Evolutionary conservation across 1,140 invertebrate genomes (phyloP).

Genomic region (Leptonema lineaticorne): DNA sequence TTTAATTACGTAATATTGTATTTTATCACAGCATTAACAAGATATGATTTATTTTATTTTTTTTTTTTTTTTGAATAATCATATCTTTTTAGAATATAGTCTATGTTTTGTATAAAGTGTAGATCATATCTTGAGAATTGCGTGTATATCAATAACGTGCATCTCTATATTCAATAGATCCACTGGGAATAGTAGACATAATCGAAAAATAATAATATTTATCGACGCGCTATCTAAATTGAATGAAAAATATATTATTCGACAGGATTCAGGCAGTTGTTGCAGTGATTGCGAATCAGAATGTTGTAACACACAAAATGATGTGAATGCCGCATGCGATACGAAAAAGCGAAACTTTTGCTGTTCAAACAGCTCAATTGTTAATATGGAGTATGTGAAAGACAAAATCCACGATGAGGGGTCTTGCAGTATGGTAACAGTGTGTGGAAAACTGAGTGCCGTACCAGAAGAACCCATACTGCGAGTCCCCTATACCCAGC

Average conservation of each 20-base stretch:
- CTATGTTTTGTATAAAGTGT: too few relatives aligned
- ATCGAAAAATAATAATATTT: too few relatives aligned
- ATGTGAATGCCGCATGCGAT: constrained; percentile 26
- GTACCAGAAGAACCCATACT: constrained; percentile 32
- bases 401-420: not conserved
- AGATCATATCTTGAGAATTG: too few relatives aligned
- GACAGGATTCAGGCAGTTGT: constrained; percentile 33
- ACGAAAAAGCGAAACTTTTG: not conserved
- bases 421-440: constrained; percentile 9
- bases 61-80: too few relatives aligned
- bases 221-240: too few relatives aligned
- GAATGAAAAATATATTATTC: constrained; percentile 6
- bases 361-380: not conserved
- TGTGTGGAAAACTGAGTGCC: constrained; percentile 22
- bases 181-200: too few relatives aligned
- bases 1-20: too few relatives aligned
- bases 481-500: not conserved
- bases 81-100: too few relatives aligned
- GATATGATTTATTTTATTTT: too few relatives aligned
- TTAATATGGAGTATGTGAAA: not conserved
- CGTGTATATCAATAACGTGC: too few relatives aligned
- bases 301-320: constrained; percentile 31
- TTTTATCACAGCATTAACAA: too few relatives aligned
- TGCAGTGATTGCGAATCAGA: constrained; percentile 38
- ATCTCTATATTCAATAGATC: too few relatives aligned